A percentile compares a stretch with the other conserved stretches of the same genome.
phyloP scores from a whole-genome alignment of 2,888 invertebrate species.

The Caenorhabditis parvicauda region DNA sequence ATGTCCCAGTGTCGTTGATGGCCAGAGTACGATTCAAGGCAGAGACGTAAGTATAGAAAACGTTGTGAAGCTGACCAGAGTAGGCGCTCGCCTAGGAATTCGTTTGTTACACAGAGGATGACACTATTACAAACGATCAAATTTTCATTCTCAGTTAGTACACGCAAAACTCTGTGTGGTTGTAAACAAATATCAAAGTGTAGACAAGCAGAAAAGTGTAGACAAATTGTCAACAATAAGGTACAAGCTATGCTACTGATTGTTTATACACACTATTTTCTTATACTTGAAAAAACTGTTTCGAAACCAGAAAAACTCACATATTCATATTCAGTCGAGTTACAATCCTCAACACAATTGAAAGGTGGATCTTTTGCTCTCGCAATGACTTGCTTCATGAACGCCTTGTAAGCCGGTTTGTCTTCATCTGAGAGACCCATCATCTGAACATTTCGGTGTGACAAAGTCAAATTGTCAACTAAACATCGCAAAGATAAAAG shows the following conservation, averaged over 20 bases:
- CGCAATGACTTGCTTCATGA: slow-evolving; percentile 36
- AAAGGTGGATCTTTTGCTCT: slow-evolving; percentile 44
- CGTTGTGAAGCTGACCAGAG: slow-evolving; percentile 38
- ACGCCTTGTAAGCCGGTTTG: slow-evolving; percentile 23
- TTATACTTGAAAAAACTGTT: background rate
- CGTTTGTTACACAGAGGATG: background rate
- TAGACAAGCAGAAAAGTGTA: too few species aligned
- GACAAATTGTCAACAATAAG: too few species aligned
- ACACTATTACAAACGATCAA: too few species aligned
- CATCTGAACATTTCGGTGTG: too few species aligned
- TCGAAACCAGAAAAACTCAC: background rate
- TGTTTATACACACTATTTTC: background rate
- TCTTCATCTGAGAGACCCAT: slow-evolving; percentile 22
- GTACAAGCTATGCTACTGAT: too few species aligned
- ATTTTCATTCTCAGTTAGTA: too few species aligned
- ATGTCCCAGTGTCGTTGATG: too few species aligned
- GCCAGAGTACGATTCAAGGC: slow-evolving; percentile 27
- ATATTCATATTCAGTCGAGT: too few species aligned
- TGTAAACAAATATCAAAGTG: too few species aligned
- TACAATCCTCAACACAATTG: slow-evolving; percentile 31
- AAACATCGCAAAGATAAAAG: slow-evolving; percentile 19
- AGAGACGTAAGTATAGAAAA: slow-evolving; percentile 34
- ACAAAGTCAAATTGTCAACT: background rate
- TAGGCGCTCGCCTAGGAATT: slow-evolving; percentile 19
- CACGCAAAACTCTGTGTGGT: too few species aligned